A percentile compares a stretch with the other conserved stretches of the same genome.
These are phyloP conservation scores for Drosophila mauritiana DNA, from an alignment of 1,140 invertebrate genomes.

Conservation along the genomic window DNA sequence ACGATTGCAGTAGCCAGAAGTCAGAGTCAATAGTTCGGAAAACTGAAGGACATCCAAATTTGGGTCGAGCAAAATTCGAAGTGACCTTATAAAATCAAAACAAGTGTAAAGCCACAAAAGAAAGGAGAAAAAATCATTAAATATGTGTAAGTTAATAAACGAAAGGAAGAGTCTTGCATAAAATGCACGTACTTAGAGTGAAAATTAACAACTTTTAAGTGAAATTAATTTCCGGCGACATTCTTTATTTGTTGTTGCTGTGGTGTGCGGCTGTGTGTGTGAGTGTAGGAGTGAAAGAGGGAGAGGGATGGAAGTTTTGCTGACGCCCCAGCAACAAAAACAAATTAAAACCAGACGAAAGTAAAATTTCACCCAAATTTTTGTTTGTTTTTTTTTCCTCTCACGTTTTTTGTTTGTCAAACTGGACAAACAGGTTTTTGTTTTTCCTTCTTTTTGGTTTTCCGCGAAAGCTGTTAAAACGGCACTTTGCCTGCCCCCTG, in stretches of 20 bases:
- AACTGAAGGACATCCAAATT: neutral
- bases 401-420: conserved; percentile 9
- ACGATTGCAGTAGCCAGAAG: conserved; percentile 23
- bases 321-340: conserved; percentile 69
- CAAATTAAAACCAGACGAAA: conserved; percentile 65
- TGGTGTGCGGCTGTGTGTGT: conserved; percentile 43
- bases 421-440: conserved; percentile 67
- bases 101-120: conserved; percentile 18
- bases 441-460: conserved; percentile 27
- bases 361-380: conserved; percentile 79
- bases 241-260: conserved; percentile 37
- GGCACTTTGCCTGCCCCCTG: conserved; percentile 29
- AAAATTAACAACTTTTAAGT: neutral
- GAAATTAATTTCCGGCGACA: conserved; percentile 17
- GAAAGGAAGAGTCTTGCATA: neutral
- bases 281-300: conserved; percentile 12
- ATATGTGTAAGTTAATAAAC: conserved; percentile 38
- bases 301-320: conserved; percentile 35
- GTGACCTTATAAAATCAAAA: conserved; percentile 27
- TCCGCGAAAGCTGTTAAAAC: conserved; percentile 74
- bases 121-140: conserved; percentile 13
- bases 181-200: neutral
- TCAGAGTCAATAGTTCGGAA: conserved; percentile 18
- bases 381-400: conserved; percentile 50
- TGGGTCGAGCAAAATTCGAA: conserved; percentile 14